Evolutionary conservation across 2,888 invertebrate genomes (phyloP).

Genomic region (Thysanoteuthis rhombus): DNA sequence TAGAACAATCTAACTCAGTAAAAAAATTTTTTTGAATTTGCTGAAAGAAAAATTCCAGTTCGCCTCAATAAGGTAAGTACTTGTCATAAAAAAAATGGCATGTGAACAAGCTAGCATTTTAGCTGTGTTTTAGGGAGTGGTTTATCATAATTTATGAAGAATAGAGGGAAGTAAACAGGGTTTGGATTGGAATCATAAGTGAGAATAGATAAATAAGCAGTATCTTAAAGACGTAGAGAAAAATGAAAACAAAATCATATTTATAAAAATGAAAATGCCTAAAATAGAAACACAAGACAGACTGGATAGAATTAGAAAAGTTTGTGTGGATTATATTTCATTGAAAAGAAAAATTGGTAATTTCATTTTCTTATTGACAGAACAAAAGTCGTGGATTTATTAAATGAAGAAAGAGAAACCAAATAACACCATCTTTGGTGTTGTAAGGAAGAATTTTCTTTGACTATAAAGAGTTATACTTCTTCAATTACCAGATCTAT

Average conservation of each 20-base stretch:
- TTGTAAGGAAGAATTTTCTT: too few species aligned
- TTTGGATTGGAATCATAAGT: not conserved
- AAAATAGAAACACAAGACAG: not conserved
- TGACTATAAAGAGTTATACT: too few species aligned
- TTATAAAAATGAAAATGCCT: not conserved
- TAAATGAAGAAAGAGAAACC: not conserved
- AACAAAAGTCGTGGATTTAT: not conserved
- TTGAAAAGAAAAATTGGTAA: not conserved
- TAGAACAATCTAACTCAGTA: not conserved
- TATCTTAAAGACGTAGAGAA: not conserved
- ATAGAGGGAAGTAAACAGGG: not conserved
- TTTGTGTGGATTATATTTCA: not conserved
- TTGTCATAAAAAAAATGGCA: not conserved
- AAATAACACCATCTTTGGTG: too few species aligned
- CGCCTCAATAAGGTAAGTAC: not conserved
- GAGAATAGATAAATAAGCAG: not conserved
- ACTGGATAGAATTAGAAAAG: not conserved
- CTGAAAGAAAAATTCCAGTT: not conserved
- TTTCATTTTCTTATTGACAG: not conserved
- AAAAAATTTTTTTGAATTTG: not conserved
- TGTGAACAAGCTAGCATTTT: not conserved
- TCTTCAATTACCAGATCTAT: too few species aligned
- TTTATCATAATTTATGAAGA: not conserved
- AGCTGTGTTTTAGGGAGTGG: not conserved
- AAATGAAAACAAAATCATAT: not conserved